phyloP scores from a whole-genome alignment of 2,113 vertebrate genomes.

The Ailuropoda melanoleuca region DNA sequence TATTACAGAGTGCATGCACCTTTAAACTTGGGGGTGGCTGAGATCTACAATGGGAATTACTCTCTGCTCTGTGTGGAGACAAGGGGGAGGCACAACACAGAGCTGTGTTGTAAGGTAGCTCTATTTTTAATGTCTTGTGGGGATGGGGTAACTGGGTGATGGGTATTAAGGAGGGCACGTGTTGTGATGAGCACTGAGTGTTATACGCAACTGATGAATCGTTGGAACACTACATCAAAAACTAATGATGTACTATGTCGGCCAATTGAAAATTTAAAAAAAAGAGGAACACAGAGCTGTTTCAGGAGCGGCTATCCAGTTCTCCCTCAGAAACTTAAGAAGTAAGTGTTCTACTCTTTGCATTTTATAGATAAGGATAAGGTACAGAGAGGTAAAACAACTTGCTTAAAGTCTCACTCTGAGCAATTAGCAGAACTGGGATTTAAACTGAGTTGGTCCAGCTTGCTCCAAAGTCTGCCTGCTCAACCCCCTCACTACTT shows the following conservation, averaged over 20 bases:
- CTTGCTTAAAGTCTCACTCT: not conserved
- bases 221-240: not conserved
- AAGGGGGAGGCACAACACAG: not conserved
- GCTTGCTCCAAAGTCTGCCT: not conserved
- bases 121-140: not conserved
- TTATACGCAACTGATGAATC: not conserved
- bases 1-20: not conserved
- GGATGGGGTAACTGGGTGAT: not conserved
- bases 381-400: not conserved
- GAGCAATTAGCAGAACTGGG: not conserved
- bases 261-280: not conserved
- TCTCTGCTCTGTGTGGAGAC: not conserved
- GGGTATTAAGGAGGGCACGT: not conserved
- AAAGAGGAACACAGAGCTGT: not conserved
- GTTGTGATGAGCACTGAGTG: not conserved
- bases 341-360: not conserved
- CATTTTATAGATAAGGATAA: not conserved
- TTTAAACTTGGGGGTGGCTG: not conserved
- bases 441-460: not conserved
- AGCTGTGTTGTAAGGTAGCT: not conserved
- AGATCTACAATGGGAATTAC: not conserved
- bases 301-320: not conserved
- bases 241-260: not conserved
- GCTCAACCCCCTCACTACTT: not conserved
- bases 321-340: not conserved